Evolutionary conservation across 2,888 invertebrate genomes (phyloP), one percentile per base, ranked within the genome.

Genomic region (Luffia ferchaultella): DNA sequence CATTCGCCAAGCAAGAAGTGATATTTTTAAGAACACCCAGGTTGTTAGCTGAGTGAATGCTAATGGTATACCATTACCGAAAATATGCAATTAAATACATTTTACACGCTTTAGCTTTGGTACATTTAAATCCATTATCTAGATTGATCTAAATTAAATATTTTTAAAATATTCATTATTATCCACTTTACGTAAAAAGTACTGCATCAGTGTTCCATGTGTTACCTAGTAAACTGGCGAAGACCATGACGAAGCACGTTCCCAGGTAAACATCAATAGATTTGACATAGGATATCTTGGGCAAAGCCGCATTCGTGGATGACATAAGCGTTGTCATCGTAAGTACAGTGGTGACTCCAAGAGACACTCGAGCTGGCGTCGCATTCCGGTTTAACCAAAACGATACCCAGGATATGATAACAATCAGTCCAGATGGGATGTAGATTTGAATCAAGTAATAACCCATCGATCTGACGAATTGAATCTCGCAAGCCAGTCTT

Each of bases 401-500:
- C 79, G 91, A 91, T 79, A 93, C 93, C 93, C 93, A 93, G 70
- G 92, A 93, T 83, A 93, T 93, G 85, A 93, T 92, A 84, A 93
- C 93, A 83, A 93, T 93, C 80, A 94, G 88, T 76, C 92, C 91
- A 78, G 93, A 93, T 74, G 94, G 94, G 85, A 94, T 93, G 87
- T 94, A 94, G 85, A 94, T 94, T 87, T 94, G 94, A 85, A 95
- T 95, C 76, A 94, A 88, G 87, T 95, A 95, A 89, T 95, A 95
- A 74, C 95, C 95, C 93, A 95, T 93, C 74, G 93, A 93, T 62
- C 95, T 89, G 67, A 93, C 93, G 84, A 95, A 93, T 82, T 93
- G 93, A 77, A 94, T 93, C 85, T 92, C 92, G 82, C 93, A 93
- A 64, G 92, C 91, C 86, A 95, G 85, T 65, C 94, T 89, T 63